A percentile compares a stretch with the other conserved stretches of the same genome.
Evolutionary conservation across 2,888 invertebrate species (phyloP).

Genomic region (Stenolophus ochropezus): DNA sequence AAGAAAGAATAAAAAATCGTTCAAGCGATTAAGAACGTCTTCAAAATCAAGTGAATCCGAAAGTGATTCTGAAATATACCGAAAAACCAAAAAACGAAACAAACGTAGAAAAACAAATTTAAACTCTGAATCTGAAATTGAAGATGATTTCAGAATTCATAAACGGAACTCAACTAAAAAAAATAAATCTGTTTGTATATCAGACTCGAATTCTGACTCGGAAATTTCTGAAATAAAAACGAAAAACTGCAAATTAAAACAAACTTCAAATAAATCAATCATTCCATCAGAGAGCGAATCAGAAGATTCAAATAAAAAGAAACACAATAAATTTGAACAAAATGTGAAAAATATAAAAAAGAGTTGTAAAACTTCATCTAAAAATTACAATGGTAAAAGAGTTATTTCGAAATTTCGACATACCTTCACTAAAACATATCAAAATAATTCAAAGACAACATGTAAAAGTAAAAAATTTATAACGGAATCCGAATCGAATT

Average conservation of each 20-base stretch:
- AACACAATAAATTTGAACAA: neutral
- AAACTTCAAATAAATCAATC: too few species aligned
- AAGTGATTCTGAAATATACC: neutral
- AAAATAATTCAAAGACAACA: neutral
- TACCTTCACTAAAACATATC: neutral
- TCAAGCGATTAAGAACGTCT: neutral
- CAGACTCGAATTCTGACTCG: too few species aligned
- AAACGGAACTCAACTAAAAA: too few species aligned
- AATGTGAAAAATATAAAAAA: neutral
- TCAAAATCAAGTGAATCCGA: neutral
- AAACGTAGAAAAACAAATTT: neutral
- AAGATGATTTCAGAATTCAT: too few species aligned
- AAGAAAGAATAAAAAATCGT: neutral
- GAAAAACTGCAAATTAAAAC: too few species aligned
- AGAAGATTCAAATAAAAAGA: neutral
- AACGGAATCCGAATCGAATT: neutral
- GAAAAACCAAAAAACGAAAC: neutral
- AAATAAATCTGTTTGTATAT: too few species aligned
- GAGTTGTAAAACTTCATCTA: neutral
- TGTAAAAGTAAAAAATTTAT: neutral
- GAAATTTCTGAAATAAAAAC: too few species aligned
- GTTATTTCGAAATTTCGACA: too few species aligned
- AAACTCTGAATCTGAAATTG: neutral
- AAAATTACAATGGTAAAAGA: neutral
- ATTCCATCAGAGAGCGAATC: neutral